Evolutionary conservation across 2,113 vertebrate species (phyloP), one percentile per base, ranked within the genome.

Genomic region (Indri indri): DNA sequence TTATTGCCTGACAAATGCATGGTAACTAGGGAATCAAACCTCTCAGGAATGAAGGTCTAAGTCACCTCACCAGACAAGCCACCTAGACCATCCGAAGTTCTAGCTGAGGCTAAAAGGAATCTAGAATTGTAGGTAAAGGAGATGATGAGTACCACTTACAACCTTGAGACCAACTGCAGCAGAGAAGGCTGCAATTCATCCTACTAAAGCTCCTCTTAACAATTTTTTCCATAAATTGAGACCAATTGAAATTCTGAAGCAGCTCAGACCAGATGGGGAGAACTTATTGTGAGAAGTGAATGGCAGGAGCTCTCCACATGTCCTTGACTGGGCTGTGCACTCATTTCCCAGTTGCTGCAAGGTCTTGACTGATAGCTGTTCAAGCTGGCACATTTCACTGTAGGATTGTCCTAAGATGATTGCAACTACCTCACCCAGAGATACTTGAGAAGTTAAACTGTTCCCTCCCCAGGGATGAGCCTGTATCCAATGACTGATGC

Each of bases 21-120:
- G 0, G 23, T 91, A 79, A 84, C 71, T 23, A 61, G 2, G 13
- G 63, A 74, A 88, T 80, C 57, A 89, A 80, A 12, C 47, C 50
- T 80, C 63, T 94, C 20, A 37, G 20, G 5, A 25, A 32, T 82
- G n/a, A 89, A 34, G 47, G n/a, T 73, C 59, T 93, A 87, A 91
- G 83, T 88, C 52, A 70, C 57, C 42, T 83, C 42, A 42, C n/a
- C 34, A 88, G 93, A 88, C 34, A 89, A 86, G 54, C 45, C 54
- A 86, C 87, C 14, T 23, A 76, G 32, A 61, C 40, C 40, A 50
- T 47, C 34, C 89, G 66, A 63, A 86, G n/a, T 50, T 73, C 59
- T 83, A 42, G 66, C 25, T 50, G 57, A 85, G n/a, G 73, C 23
- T 86, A 47, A 59, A 12, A 40, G 11, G 37, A 91, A 86, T 86